Conservation (phyloP, 1,140 invertebrate genomes). For the Colletes gigas region DNA sequence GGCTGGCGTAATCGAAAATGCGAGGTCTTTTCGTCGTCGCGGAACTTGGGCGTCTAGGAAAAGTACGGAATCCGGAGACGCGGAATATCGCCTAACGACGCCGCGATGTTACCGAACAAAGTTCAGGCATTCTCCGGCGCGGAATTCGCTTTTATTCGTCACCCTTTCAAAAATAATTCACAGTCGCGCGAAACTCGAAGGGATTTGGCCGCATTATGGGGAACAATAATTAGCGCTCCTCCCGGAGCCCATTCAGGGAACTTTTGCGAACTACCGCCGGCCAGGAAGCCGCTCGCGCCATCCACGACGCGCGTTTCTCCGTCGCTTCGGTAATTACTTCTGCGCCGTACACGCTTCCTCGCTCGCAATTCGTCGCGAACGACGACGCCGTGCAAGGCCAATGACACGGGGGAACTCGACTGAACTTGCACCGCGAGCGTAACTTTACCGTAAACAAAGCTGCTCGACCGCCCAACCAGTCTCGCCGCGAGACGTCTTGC, state of each 20-base stretch:
- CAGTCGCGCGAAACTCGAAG: neutral
- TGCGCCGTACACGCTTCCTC: neutral
- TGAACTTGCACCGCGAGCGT: neutral
- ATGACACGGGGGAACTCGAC: constrained; percentile 15
- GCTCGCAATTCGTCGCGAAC: neutral
- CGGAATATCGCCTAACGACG: too few relatives aligned
- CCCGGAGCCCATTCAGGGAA: constrained; percentile 23
- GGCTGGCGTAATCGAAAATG: too few relatives aligned
- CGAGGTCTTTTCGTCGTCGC: too few relatives aligned
- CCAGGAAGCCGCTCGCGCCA: constrained; percentile 1
- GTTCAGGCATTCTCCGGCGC: neutral
- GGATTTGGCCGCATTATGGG: constrained; percentile 16
- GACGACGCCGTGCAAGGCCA: constrained; percentile 18
- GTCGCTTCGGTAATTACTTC: constrained; percentile 30
- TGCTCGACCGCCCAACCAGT: neutral
- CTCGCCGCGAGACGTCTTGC: too few relatives aligned
- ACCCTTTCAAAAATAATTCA: constrained; percentile 16
- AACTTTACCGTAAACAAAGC: constrained; percentile 41
- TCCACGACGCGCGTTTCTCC: constrained; percentile 6
- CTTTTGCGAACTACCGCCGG: constrained; percentile 22
- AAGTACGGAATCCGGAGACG: neutral
- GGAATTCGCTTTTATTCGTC: neutral
- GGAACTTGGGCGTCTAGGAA: too few relatives aligned
- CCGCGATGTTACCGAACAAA: neutral
- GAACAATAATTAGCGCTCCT: constrained; percentile 48